Evolutionary conservation across 64 coral and sea anemone genomes (phyloP), one percentile per base, ranked within the genome.

Genomic region (Actinia tenebrosa): DNA sequence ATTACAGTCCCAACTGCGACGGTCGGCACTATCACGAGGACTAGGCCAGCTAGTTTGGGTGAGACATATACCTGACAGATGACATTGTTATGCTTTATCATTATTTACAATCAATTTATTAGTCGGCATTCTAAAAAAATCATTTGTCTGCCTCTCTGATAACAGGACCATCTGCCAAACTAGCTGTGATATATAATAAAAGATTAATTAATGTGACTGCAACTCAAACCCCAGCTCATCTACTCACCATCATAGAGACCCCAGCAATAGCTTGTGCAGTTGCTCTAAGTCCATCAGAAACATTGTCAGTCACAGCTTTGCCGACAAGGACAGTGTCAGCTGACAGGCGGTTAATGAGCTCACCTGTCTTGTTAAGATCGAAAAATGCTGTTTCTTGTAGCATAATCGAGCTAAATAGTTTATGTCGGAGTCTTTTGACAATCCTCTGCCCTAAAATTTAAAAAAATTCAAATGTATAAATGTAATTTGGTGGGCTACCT

Each of bases 291-390:
- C 96, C 96, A 88, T 98, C 96, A 79, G 96, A 98, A 8, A 98
- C 96, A 98, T 98, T 98, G 23, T 98, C 93, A 62, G 96, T 98
- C n/a, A 98, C 88, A 50, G 96, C 96, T 87, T 98, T 94, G 1
- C 96, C 96, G 46, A 98, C 93, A 44, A 98, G 85, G 11, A 92
- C 90, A 71, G 93, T 92, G 77, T 98, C 96, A 11, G 93, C 93
- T 88, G 96, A 98, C 52, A 98, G 75, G 7, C 96, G 93, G 83
- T 98, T 98, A 69, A 98, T 90, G 4, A 98, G 88, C 81, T 98
- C 96, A 72, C 96, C 96, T 77, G 96, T 95, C 78, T 87, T 92
- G 44, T 87, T 94, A 79, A 17, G 69, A 60, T 98, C 96, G 95
- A 98, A 98, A 87, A 98, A 98, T 55, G 96, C 93, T 88, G 93